Evolutionary conservation across 2,113 vertebrate genomes (phyloP).

Genomic region (Nyctereutes procyonoides): DNA sequence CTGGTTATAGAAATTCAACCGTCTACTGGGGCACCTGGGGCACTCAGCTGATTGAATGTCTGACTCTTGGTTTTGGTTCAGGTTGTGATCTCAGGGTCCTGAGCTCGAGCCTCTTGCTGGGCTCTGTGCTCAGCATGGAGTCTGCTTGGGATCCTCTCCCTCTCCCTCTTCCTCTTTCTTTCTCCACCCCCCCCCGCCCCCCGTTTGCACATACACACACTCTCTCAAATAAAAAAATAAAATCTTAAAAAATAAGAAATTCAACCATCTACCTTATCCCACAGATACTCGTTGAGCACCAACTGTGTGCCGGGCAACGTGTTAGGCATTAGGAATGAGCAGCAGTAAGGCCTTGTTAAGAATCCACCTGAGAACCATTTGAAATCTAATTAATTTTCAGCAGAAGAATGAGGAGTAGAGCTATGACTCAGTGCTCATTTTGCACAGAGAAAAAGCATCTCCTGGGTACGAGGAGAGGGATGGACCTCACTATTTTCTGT

Average conservation of each 20-base stretch:
- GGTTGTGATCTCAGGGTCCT: no score
- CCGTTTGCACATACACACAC: no score
- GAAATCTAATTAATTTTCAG: background rate
- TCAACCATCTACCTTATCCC: background rate
- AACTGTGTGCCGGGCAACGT: background rate
- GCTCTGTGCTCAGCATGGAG: background rate
- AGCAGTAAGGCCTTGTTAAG: background rate
- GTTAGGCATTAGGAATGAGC: background rate
- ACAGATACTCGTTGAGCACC: background rate
- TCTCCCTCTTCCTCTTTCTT: background rate
- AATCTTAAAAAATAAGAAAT: background rate
- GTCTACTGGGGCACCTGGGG: background rate
- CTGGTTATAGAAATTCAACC: background rate
- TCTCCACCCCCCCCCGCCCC: no score
- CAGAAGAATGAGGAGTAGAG: background rate
- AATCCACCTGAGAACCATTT: background rate
- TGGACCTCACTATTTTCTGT: background rate
- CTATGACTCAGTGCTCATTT: accelerated
- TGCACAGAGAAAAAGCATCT: background rate
- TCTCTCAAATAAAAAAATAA: background rate
- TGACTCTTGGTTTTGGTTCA: no score
- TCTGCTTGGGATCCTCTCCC: background rate
- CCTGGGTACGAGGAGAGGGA: background rate
- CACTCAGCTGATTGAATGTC: no score
- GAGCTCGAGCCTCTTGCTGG: background rate